These are phyloP conservation scores for Eulemur macaco DNA, from an alignment of 2,113 vertebrate genomes.

Conservation along the genomic window DNA sequence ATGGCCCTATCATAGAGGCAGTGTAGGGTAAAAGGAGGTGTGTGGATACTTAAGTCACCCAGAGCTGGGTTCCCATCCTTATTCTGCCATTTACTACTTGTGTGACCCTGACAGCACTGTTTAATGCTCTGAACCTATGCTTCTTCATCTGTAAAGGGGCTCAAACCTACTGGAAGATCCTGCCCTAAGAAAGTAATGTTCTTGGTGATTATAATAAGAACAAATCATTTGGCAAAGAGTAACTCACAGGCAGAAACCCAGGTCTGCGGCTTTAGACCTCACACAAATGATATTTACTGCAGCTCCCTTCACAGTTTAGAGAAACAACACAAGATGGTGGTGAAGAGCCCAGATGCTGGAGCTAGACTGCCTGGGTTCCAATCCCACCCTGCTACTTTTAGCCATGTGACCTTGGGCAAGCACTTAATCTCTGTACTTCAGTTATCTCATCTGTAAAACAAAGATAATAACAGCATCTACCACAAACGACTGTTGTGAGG, in stretches of 20 bases:
- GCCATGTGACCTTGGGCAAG: background rate
- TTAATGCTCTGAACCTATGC: background rate
- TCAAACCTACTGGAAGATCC: background rate
- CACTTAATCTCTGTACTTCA: background rate
- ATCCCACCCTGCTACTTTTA: background rate
- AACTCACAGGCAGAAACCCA: background rate
- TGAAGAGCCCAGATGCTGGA: background rate
- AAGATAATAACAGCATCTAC: background rate
- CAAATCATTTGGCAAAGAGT: background rate
- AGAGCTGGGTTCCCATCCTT: background rate
- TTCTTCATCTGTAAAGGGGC: background rate
- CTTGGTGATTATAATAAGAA: background rate
- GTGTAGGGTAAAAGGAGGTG: background rate
- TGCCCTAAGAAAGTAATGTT: background rate
- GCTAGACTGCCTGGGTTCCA: background rate
- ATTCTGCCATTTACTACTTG: background rate
- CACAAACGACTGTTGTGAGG: background rate
- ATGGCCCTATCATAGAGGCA: background rate
- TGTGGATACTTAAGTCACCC: background rate
- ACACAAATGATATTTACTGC: background rate
- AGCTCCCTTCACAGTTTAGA: background rate
- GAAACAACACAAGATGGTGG: background rate
- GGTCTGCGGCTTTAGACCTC: background rate
- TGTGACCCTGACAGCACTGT: background rate
- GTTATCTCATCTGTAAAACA: constrained; percentile 11